Percentiles rank a stretch among this genome's conserved stretches.
phyloP scores from a whole-genome alignment of 2,888 invertebrate species.

The Ecliptopera silaceata region DNA sequence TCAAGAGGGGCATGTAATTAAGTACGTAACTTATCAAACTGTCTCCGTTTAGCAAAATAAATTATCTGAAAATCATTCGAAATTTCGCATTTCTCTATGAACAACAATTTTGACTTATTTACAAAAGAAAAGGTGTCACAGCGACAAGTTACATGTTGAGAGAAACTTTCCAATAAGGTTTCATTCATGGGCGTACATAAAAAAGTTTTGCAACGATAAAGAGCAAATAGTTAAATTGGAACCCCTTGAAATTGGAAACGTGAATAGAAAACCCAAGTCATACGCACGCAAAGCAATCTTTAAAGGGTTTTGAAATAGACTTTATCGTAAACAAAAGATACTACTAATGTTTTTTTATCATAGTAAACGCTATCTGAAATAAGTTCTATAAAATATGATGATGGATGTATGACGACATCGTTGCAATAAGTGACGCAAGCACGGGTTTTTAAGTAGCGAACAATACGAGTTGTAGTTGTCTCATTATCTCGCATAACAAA shows the following conservation, averaged over 20 bases:
- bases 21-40: not conserved
- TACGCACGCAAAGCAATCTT: constrained; percentile 19
- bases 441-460: not conserved
- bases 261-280: constrained; percentile 27
- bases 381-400: constrained; percentile 13
- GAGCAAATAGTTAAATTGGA: constrained; percentile 9
- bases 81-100: constrained; percentile 25
- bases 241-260: constrained; percentile 14
- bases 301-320: constrained; percentile 41
- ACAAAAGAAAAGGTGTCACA: constrained; percentile 30
- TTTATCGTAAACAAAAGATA: constrained; percentile 33
- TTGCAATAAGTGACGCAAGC: constrained; percentile 16
- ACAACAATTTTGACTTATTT: constrained; percentile 41
- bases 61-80: constrained; percentile 7
- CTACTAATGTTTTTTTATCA: constrained; percentile 17
- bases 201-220: constrained; percentile 12
- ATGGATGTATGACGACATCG: constrained; percentile 12
- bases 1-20: not conserved
- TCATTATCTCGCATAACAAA: constrained; percentile 23
- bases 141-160: constrained; percentile 11
- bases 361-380: not conserved
- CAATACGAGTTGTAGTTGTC: not conserved
- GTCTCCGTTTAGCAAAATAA: not conserved
- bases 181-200: no score
- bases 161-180: constrained; percentile 19